Percentiles rank a stretch among this genome's conserved stretches.
These are phyloP conservation scores for Scyliorhinus canicula DNA, from an alignment of 2,797 vertebrate species.

Conservation along the genomic window DNA sequence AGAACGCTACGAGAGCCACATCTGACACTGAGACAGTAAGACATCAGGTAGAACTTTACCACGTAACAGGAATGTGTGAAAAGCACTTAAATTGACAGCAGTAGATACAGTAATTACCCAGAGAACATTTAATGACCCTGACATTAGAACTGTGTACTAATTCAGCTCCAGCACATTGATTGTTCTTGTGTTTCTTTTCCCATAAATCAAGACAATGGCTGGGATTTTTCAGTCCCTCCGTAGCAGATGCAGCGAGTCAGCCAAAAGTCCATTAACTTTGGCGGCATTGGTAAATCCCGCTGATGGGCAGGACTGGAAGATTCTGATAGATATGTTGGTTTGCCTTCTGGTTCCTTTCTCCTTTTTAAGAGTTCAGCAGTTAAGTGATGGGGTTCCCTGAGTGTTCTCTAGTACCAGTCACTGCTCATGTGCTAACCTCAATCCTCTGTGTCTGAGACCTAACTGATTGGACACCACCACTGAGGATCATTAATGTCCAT, in stretches of 20 bases:
- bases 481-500: background rate
- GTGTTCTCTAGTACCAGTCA: background rate
- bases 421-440: no score
- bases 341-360: background rate
- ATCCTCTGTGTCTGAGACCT: background rate
- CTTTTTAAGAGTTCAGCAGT: background rate
- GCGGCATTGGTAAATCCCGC: no score
- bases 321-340: background rate
- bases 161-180: background rate
- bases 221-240: no score
- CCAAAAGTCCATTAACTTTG: no score
- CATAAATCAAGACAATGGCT: background rate
- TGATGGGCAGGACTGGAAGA: no score
- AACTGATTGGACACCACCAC: background rate
- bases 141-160: background rate
- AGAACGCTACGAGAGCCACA: background rate
- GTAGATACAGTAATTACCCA: constrained; percentile 3
- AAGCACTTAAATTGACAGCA: background rate
- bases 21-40: background rate
- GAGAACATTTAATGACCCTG: background rate
- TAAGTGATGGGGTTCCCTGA: background rate
- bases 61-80: background rate
- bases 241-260: no score
- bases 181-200: background rate
- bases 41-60: background rate